Conservation (phyloP, 2,888 invertebrate species). For the Anthrax anthrax region DNA sequence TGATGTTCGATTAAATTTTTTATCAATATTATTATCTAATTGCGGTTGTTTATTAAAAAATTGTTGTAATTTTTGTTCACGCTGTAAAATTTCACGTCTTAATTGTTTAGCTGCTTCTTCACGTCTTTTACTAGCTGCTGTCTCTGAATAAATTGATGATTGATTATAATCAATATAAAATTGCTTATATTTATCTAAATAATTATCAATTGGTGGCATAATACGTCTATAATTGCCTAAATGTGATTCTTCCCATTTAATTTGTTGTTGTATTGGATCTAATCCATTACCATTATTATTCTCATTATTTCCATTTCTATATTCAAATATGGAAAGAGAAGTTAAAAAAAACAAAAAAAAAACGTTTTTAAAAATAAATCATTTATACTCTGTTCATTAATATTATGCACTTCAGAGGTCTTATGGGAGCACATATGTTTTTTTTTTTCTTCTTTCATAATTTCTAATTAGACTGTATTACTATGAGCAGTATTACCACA, state of each 20-base stretch:
- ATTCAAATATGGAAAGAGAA: too few relatives aligned
- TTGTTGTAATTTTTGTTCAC: slow-evolving; percentile 13
- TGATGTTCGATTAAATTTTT: slow-evolving; percentile 14
- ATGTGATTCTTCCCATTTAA: slow-evolving; percentile 60
- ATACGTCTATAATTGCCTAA: slow-evolving; percentile 54
- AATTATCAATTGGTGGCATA: slow-evolving; percentile 48
- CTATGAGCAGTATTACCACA: too few relatives aligned
- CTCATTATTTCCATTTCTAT: background rate
- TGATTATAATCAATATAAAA: slow-evolving; percentile 59
- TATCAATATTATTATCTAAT: slow-evolving; percentile 25
- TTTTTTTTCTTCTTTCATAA: too few relatives aligned
- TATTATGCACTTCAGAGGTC: too few relatives aligned
- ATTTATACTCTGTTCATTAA: too few relatives aligned
- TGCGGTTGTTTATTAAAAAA: slow-evolving; percentile 19
- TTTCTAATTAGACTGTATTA: too few relatives aligned
- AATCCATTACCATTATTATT: background rate
- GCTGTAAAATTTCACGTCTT: slow-evolving; percentile 40
- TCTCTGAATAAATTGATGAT: slow-evolving; percentile 49
- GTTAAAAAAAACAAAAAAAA: background rate
- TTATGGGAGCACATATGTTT: too few relatives aligned
- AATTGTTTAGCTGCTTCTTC: slow-evolving; percentile 58
- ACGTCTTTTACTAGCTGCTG: slow-evolving; percentile 61
- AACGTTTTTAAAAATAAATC: too few relatives aligned
- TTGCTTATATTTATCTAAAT: slow-evolving; percentile 43
- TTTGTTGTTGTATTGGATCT: slow-evolving; percentile 33